Conservation (phyloP, 2,888 invertebrate species). For the Cinara cedri region DNA sequence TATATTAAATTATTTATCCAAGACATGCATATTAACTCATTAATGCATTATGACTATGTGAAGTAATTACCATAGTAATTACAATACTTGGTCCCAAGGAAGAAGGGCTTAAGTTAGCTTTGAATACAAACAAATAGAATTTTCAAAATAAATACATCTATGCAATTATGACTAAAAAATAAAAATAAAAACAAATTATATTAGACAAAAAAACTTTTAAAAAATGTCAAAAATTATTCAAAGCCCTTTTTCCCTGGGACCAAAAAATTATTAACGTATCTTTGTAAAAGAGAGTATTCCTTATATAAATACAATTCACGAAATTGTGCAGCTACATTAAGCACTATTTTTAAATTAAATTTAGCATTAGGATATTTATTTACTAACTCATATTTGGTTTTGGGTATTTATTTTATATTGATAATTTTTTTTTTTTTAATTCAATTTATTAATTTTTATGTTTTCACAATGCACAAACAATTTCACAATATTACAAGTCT, state of each 20-base stretch:
- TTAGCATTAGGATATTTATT: not conserved
- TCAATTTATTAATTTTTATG: not conserved
- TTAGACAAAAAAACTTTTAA: too few species aligned
- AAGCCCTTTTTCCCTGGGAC: too few species aligned
- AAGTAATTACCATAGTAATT: not conserved
- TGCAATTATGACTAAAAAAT: too few species aligned
- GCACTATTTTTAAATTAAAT: constrained; percentile 15
- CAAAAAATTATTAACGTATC: not conserved
- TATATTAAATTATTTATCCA: not conserved
- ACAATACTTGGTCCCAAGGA: too few species aligned
- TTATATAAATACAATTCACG: not conserved
- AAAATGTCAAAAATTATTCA: too few species aligned
- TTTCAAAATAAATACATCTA: too few species aligned
- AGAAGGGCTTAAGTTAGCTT: too few species aligned
- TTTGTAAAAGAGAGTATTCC: not conserved
- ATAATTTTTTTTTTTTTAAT: constrained; percentile 6
- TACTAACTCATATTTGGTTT: not conserved
- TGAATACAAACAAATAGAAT: too few species aligned
- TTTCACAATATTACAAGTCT: constrained; percentile 11
- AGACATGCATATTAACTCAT: too few species aligned
- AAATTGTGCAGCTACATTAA: not conserved
- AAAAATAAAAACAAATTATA: too few species aligned
- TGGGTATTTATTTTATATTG: constrained; percentile 17
- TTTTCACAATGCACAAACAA: not conserved
- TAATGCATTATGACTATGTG: not conserved